Percentiles rank a stretch among this genome's conserved stretches.
Evolutionary conservation across 2,113 vertebrate genomes (phyloP).

Genomic region (Dolichallabes microphthalmus): DNA sequence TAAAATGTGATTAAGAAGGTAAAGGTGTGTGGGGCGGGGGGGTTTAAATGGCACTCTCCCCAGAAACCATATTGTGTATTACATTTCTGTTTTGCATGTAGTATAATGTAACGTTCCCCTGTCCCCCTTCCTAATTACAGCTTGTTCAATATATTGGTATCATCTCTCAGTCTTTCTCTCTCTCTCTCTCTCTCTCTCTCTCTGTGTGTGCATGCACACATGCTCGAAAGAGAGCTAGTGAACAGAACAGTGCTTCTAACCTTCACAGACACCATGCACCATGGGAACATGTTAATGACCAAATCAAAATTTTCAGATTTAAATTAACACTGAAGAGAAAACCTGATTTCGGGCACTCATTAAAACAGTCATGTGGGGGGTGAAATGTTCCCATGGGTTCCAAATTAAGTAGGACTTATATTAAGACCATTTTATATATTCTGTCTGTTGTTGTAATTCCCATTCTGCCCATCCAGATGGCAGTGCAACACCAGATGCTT

Average conservation of each 20-base stretch:
- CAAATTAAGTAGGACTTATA: slow-evolving; percentile 16
- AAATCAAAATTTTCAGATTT: slow-evolving; percentile 28
- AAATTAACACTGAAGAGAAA: slow-evolving; percentile 30
- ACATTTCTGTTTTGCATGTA: background rate
- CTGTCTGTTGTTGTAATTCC: slow-evolving; percentile 23
- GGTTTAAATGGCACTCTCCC: background rate
- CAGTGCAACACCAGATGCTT: slow-evolving; percentile 11
- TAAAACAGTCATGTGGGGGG: background rate
- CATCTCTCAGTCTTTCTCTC: background rate
- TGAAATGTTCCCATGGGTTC: background rate
- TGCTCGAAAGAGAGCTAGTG: background rate
- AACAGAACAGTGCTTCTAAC: slow-evolving; percentile 13
- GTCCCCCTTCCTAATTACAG: background rate
- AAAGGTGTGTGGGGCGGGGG: background rate
- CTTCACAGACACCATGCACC: slow-evolving; percentile 7
- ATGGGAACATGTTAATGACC: slow-evolving; percentile 37
- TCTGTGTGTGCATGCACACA: background rate
- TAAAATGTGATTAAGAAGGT: background rate
- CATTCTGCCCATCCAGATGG: slow-evolving; percentile 18
- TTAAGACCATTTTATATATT: background rate
- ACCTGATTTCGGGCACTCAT: slow-evolving; percentile 1
- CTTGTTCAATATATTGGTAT: too few relatives aligned
- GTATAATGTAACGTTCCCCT: background rate
- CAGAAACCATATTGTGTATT: background rate
- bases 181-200: background rate